A percentile compares a stretch with the other conserved stretches of the same genome.
Conservation (phyloP, 30 jellyfish, hydroid and myxozoan genomes). For the Cassiopea xamachana region DNA sequence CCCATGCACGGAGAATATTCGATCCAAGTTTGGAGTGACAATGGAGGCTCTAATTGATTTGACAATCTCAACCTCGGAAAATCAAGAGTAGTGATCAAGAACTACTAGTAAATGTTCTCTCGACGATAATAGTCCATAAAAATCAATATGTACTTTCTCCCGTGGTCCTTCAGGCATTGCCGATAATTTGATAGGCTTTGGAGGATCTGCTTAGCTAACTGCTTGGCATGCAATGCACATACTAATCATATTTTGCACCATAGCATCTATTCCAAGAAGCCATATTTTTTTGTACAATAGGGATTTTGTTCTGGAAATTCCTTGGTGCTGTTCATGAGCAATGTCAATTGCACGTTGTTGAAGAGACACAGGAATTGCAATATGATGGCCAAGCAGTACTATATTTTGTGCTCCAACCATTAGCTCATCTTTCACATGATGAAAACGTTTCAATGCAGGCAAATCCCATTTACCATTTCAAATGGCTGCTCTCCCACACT, state of each 20-base stretch:
- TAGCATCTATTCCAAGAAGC: conserved; percentile 47
- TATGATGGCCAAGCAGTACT: conserved; percentile 19
- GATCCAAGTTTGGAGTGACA: conserved; percentile 45
- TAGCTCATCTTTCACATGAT: conserved; percentile 38
- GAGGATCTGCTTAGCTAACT: not conserved
- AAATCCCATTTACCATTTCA: conserved; percentile 24
- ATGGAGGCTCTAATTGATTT: conserved; percentile 31
- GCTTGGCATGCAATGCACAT: conserved; percentile 67
- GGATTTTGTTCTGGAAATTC: conserved; percentile 62
- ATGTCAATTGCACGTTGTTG: conserved; percentile 44
- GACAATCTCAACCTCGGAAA: conserved; percentile 21
- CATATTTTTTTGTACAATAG: conserved; percentile 16
- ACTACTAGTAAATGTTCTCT: not conserved
- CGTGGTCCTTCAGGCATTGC: conserved; percentile 20
- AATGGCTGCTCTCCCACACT: conserved; percentile 19
- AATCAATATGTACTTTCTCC: conserved; percentile 12
- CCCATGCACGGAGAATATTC: conserved; percentile 37
- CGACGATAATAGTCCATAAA: not conserved
- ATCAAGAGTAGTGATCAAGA: not conserved
- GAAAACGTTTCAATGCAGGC: conserved; percentile 5
- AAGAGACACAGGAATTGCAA: conserved; percentile 31
- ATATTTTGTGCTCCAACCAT: conserved; percentile 24
- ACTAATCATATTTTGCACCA: conserved; percentile 8
- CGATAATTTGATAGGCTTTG: conserved; percentile 28
- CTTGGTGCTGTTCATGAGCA: conserved; percentile 12